Evolutionary conservation across 2,888 invertebrate species (phyloP), one percentile per base, ranked within the genome.

Genomic region (Ormyrus thymus): DNA sequence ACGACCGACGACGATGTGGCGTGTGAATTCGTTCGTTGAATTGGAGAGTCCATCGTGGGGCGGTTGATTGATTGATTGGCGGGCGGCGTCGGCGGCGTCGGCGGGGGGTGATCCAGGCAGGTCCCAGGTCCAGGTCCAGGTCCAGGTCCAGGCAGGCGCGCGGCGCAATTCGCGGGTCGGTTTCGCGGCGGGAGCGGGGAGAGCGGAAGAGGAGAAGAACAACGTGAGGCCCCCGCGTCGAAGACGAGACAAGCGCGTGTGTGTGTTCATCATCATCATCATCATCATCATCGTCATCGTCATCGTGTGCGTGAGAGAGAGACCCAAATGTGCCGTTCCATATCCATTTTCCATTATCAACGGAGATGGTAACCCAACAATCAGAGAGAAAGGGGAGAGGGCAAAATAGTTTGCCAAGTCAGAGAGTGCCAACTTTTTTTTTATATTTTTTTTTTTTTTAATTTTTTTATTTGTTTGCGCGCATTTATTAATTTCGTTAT

Each of bases 351-450:
- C 78, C 81, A 81, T 76, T 64, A 81, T 76, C 77, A 90, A 90
- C 91, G 91, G 90, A 90, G 91, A 91, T 91, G 91, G 90, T 91
- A 91, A 91, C 91, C 92, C 92, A 92, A 92, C 92, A 92, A 92
- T 92, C 92, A 93, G 92, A 92, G 92, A 92, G 91, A 92, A 92
- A 91, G 91, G 91, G 91, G 92, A 92, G 92, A 92, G 92, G 92
- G 92, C 92, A 92, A 92, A 90, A 92, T 92, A 91, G 92, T 92
- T 92, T 92, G 92, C 92, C 92, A 92, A 92, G 92, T 92, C 92
- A 92, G 90, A 91, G 89, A 87, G 86, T 89, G 85, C 86, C 29
- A 84, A 85, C 85, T 85, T 85, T 84, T 83, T 86, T 84, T 84
- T 80, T 81, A 80, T 75, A 78, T 81, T 83, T 83, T 81, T 81